Evolutionary conservation across 2,888 invertebrate genomes (phyloP).

Genomic region (Agapostemon virescens): DNA sequence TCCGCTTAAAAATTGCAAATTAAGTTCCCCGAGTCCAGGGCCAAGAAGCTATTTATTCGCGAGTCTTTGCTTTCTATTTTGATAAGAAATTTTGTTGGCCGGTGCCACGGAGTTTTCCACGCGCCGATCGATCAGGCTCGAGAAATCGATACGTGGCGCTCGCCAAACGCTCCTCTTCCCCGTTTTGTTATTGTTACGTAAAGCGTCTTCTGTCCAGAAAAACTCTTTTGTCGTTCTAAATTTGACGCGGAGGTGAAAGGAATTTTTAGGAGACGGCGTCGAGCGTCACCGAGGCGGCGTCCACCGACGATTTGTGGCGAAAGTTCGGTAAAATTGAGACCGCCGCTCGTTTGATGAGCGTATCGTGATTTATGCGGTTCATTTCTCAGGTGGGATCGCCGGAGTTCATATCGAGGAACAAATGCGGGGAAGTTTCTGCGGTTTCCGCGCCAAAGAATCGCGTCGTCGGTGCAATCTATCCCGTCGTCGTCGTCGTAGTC

Average conservation of each 20-base stretch:
- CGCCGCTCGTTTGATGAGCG: constrained; percentile 57
- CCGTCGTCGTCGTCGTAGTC: neutral
- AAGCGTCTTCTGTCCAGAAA: constrained; percentile 15
- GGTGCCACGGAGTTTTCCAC: neutral
- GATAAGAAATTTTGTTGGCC: neutral
- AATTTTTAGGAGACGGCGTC: constrained; percentile 49
- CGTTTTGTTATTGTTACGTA: constrained; percentile 15
- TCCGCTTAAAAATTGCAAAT: neutral
- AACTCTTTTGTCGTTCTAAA: constrained; percentile 51
- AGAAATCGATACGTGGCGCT: neutral
- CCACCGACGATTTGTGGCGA: constrained; percentile 55
- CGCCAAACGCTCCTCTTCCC: neutral
- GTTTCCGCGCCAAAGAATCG: constrained; percentile 24
- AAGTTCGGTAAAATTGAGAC: constrained; percentile 63
- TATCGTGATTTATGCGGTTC: constrained; percentile 62
- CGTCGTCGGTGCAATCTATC: neutral
- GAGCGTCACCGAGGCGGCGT: constrained; percentile 40
- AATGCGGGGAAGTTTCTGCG: constrained; percentile 55
- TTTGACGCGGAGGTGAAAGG: constrained; percentile 51
- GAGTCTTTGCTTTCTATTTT: neutral
- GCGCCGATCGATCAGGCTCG: neutral
- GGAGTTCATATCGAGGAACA: constrained; percentile 54
- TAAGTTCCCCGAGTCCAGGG: neutral
- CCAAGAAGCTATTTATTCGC: neutral
- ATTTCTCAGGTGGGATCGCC: constrained; percentile 57